Base-by-base conservation (phyloP, 2,113 vertebrate species). In the Circaetus cinerascens region DNA sequence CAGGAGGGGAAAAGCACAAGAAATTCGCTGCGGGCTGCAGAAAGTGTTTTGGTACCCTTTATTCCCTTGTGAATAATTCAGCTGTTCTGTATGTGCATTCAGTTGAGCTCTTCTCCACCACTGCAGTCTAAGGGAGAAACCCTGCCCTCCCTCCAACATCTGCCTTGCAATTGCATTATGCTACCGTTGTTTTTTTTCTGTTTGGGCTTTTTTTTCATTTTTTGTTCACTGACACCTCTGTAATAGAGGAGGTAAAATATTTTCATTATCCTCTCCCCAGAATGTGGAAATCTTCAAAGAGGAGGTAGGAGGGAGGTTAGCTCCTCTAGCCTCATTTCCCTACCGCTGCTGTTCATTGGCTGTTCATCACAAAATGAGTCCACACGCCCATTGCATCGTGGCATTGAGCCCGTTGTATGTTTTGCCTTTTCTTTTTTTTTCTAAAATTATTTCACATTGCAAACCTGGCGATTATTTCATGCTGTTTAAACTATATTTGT, bases 401-500 rank as follows among this genome's bases (percentile, higher is more conserved):
- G 96, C 95, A 91, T 76, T 5, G 32, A 96, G 92, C 94, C 75
- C 34, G 9, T 96, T n/a, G 76, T 96, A 21, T 41, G 67, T 96
- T 97, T 98, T 95, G 96, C 98, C 91, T 97, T 98, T 75, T 66
- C 26, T 76, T 69, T 41, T n/a, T 48, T 51, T 63, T 53, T 30
- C 32, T 87, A 64, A 96, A 98, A 98, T 98, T 97, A 97, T 98
- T 98, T 97, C 93, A 73, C 76, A 2, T 98, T 92, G 95, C 96
- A 98, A 98, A 98, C 97, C 97, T 86, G 73, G 97, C 12, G 91
- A 98, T 98, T 98, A 98, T 96, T 98, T 97, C 98, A 98, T 94
- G 98, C 98, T 98, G 98, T 95, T 98, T 98, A 98, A 98, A 98
- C 98, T 97, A 51, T 97, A 97, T 98, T 98, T 98, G 96, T 86